Conservation (phyloP, 2,888 invertebrate genomes). For the Tenthredo mesomela region DNA sequence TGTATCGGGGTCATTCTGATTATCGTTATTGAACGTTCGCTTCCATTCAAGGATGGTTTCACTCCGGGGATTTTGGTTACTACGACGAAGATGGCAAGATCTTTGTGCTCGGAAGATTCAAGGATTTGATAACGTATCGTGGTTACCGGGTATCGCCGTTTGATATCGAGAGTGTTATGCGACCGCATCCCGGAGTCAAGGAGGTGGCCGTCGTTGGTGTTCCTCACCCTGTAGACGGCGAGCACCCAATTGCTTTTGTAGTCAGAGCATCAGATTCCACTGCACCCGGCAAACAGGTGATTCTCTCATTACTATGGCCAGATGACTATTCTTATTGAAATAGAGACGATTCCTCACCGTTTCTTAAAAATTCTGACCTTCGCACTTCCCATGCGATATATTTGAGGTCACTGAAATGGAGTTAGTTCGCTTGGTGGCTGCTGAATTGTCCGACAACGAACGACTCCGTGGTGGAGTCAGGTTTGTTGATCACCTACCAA, state of each 20-base stretch:
- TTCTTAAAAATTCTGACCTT: background rate
- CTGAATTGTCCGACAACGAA: constrained; percentile 62
- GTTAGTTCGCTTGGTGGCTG: constrained; percentile 63
- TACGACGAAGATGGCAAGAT: constrained; percentile 21
- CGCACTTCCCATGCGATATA: no score
- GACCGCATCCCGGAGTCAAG: constrained; percentile 28
- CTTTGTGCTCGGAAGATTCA: background rate
- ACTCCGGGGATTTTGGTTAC: constrained; percentile 41
- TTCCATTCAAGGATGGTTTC: constrained; percentile 17
- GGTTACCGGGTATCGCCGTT: background rate
- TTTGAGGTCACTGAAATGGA: constrained; percentile 68
- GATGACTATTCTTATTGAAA: background rate
- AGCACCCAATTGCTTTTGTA: constrained; percentile 32
- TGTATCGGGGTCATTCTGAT: background rate
- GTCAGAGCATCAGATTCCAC: constrained; percentile 53
- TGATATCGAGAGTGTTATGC: background rate
- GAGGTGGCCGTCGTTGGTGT: background rate
- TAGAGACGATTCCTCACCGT: background rate
- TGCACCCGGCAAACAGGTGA: background rate
- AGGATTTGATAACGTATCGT: constrained; percentile 6
- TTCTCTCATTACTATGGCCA: background rate
- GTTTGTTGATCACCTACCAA: constrained; percentile 67
- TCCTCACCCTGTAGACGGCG: constrained; percentile 22
- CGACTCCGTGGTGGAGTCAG: constrained; percentile 68
- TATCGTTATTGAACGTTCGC: background rate